Evolutionary conservation across 2,888 invertebrate species (phyloP).

Genomic region (Troglohyphantes excavatus): DNA sequence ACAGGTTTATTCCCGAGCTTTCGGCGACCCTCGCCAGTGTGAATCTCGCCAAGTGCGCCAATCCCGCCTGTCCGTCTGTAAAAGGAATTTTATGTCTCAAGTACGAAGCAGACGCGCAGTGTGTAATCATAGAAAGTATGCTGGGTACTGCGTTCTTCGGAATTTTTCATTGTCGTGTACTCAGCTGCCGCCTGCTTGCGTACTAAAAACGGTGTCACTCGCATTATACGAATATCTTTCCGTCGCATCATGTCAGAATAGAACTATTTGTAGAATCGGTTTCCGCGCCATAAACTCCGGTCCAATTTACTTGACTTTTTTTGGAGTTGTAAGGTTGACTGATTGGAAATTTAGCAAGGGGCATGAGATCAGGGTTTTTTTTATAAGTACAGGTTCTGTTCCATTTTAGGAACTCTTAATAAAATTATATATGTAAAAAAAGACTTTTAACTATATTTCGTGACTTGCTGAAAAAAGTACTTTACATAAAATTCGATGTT

Average conservation of each 20-base stretch:
- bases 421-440: no score
- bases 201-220: constrained; percentile 2
- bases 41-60: constrained; percentile 26
- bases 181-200: constrained; percentile 3
- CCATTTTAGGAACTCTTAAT: no score
- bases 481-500: no score
- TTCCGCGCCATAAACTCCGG: background rate
- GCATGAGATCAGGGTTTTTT: no score
- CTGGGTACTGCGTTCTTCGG: constrained; percentile 60
- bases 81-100: constrained; percentile 51
- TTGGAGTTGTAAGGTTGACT: no score
- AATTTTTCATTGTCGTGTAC: constrained; percentile 40
- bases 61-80: background rate
- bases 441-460: no score
- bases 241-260: background rate
- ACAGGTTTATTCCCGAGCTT: background rate
- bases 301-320: no score
- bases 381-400: no score
- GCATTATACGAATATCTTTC: background rate
- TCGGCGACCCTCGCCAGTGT: constrained; percentile 1
- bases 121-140: constrained; percentile 34
- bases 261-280: background rate
- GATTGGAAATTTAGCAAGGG: no score
- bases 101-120: constrained; percentile 24
- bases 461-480: no score